Base-by-base conservation (phyloP, 2,888 invertebrate genomes). In the Monoplex corrugatus region DNA sequence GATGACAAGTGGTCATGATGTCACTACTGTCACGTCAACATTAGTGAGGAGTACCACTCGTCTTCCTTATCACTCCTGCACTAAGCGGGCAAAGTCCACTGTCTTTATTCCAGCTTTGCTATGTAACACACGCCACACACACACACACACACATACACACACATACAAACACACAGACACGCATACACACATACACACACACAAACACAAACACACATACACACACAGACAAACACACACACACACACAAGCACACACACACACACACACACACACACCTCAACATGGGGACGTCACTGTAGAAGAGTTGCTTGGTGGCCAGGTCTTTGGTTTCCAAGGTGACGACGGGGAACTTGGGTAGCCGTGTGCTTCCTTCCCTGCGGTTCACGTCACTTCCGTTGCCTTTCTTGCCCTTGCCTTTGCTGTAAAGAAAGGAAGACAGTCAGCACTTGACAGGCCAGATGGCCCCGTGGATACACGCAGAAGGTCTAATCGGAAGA, bases 291-390 rank as follows among this genome's bases (percentile, higher is more conserved):
- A 95, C 95, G 90, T 96, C 95, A 86, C 93, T 94, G 91, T 94
- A 95, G 57, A 92, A 92, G 28, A 95, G 92, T 45, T 93, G 92
- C 78, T 93, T 93, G 3, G 92, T 94, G 19, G 93, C 91, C 32
- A 95, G 90, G 45, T 95, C 94, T 75, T 92, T 91, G 44, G 93
- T 93, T 35, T 94, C 92, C 50, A 95, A 90, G n/a, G 91, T 89
- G 10, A 96, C 95, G 8, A 95, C 93, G 0, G 95, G 95, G 90
- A 95, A 95, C 90, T 94, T 95, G 10, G 95, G 95, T 38, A 95
- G 91, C 50, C 95, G 91, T 8, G 95, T 95, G 89, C 95, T 95
- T 13, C 95, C 95, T 82, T 94, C 94, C 85, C 93, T 94, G 38
- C 90, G 78, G 50, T 82, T 89, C 28, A n/a, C 75, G 19, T 63